Percentiles rank a stretch among this genome's conserved stretches.
Evolutionary conservation across 2,113 vertebrate genomes (phyloP).

Genomic region (Actenoides lindsayi): DNA sequence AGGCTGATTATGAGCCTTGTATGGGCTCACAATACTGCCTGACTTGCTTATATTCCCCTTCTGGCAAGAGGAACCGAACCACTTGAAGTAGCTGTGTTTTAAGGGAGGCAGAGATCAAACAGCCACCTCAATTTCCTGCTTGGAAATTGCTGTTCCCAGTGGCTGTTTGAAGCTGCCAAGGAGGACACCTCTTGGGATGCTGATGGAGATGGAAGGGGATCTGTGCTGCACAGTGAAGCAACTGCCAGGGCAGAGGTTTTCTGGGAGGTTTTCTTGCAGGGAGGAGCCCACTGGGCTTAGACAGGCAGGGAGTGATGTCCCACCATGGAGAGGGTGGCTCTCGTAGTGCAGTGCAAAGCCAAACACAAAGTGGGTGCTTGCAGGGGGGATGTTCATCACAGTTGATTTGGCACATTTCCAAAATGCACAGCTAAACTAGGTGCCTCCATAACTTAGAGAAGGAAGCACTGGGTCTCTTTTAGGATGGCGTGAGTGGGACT

Average conservation of each 20-base stretch:
- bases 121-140: neutral
- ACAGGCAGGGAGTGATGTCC: neutral
- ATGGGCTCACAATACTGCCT: neutral
- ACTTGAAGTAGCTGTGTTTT: neutral
- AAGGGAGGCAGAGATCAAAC: neutral
- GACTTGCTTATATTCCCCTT: neutral
- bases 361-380: neutral
- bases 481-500: neutral
- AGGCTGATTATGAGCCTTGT: neutral
- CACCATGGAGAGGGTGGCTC: neutral
- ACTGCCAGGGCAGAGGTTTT: neutral
- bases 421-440: neutral
- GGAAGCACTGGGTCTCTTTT: neutral
- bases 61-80: neutral
- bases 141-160: neutral
- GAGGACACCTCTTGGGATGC: neutral
- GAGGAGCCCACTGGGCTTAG: neutral
- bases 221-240: rapidly evolving
- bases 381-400: neutral
- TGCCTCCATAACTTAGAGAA: neutral
- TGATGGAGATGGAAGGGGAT: neutral
- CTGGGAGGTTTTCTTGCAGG: neutral
- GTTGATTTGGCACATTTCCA: neutral
- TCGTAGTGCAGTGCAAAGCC: neutral
- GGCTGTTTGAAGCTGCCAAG: neutral